A percentile compares a stretch with the other conserved stretches of the same genome.
Conservation (phyloP, 2,113 vertebrate genomes). For the Phaethornis superciliosus region DNA sequence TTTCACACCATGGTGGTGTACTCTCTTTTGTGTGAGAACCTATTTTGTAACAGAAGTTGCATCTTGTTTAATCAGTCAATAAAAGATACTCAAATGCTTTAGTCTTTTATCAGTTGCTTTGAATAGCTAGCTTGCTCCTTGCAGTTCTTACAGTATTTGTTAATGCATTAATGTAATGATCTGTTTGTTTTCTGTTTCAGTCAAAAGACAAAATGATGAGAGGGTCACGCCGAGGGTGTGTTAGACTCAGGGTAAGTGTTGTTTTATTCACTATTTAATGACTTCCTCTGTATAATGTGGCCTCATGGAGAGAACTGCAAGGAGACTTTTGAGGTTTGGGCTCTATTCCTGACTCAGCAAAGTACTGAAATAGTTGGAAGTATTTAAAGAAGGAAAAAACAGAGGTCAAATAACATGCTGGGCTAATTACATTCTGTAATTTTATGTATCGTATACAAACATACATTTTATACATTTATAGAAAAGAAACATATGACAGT, state of each 20-base stretch:
- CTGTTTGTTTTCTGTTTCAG: slow-evolving; percentile 78
- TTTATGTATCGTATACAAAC: neutral
- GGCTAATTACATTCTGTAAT: neutral
- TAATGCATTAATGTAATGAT: slow-evolving; percentile 19
- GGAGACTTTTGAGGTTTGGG: slow-evolving; percentile 21
- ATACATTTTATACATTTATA: neutral
- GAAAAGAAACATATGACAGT: neutral
- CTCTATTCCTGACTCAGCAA: neutral
- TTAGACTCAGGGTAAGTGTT: slow-evolving; percentile 87
- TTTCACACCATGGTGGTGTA: neutral
- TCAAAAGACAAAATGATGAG: slow-evolving; percentile 99
- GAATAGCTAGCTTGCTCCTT: neutral
- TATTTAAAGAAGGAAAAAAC: slow-evolving; percentile 27
- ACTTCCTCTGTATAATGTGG: neutral
- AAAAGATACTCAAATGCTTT: neutral
- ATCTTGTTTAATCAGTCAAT: neutral
- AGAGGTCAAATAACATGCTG: neutral
- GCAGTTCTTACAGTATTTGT: neutral
- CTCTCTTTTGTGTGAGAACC: neutral
- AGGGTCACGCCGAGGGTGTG: slow-evolving; percentile 96
- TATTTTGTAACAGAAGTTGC: neutral
- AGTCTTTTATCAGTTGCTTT: neutral
- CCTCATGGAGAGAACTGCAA: slow-evolving; percentile 14
- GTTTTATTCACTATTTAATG: neutral
- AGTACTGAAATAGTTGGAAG: neutral